A percentile compares a stretch with the other conserved stretches of the same genome.
These are phyloP conservation scores for Megaceryle alcyon DNA, from an alignment of 2,797 vertebrate species.

Conservation along the genomic window DNA sequence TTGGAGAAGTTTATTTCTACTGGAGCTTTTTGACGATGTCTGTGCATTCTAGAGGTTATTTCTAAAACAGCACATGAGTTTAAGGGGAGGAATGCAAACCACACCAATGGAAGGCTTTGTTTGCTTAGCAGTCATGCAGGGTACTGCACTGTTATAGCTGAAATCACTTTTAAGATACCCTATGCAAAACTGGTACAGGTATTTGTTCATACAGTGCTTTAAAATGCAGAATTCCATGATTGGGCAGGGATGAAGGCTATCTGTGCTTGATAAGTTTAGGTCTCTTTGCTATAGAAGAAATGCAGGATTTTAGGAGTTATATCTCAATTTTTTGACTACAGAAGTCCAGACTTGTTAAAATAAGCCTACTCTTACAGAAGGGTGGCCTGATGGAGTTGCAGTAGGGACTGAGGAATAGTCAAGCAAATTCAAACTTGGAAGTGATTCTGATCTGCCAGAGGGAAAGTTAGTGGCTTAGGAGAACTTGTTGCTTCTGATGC, in stretches of 20 bases:
- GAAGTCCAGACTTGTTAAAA: neutral
- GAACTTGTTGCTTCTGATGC: neutral
- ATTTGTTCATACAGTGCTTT: neutral
- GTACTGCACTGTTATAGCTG: neutral
- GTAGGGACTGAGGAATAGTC: neutral
- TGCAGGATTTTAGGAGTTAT: neutral
- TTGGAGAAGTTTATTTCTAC: neutral
- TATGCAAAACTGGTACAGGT: too few species aligned
- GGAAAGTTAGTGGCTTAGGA: neutral
- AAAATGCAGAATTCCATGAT: neutral
- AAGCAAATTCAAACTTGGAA: neutral
- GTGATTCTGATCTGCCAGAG: neutral
- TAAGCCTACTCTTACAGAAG: neutral
- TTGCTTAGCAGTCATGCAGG: neutral
- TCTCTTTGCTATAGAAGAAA: neutral
- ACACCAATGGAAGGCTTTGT: neutral
- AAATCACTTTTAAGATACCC: neutral
- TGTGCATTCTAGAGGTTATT: neutral
- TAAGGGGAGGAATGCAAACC: neutral
- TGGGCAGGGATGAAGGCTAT: neutral
- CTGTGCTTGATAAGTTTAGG: neutral
- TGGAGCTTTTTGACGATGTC: neutral
- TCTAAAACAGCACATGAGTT: neutral
- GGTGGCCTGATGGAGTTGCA: neutral
- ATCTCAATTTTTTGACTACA: neutral